Evolutionary conservation across 2,113 vertebrate genomes (phyloP), one percentile per base, ranked within the genome.

Genomic region (Melierax canorus): DNA sequence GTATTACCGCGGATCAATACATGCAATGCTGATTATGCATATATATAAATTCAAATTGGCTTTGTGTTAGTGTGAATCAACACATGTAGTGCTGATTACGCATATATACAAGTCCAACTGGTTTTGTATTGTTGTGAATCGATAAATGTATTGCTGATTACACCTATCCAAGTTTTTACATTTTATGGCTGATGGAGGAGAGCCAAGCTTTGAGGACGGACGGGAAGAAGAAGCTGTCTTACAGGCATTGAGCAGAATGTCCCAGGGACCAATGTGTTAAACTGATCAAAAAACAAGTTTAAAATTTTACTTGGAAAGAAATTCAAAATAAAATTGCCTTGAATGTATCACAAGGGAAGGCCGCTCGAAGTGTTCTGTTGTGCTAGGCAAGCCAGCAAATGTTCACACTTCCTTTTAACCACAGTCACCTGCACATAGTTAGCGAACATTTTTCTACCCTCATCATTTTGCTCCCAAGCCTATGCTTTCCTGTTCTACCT

Each of bases 361-460:
- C 86, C 10, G 30, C 79, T 85, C 67, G 1, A 45, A 92, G 71
- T 75, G 92, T 78, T 95, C 92, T 95, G 86, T 89, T 94, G 92
- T 88, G 91, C 86, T 85, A 82, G 89, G 97, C 86, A 82, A 95
- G 96, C 92, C 96, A 97, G 87, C 77, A 92, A 96, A 92, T 58
- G 87, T 96, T 96, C 94, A 93, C 95, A 87, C 92, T 94, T 95
- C 58, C 66, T 75, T 82, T 72, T 87, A 94, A 92, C 92, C 96
- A 72, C 91, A 94, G 92, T 92, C 94, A 95, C 96, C 97, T 97
- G 95, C 89, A 79, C 48, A 23, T 41, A 27, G 86, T 81, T 71
- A 94, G 36, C 4, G 11, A 96, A 96, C 87, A 45, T 82, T 95
- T 95, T 82, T 83, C 92, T 89, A 53, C 66, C 80, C 88, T 91